Base-by-base conservation (phyloP, 2,797 vertebrate species). In the Novumbra hubbsi region DNA sequence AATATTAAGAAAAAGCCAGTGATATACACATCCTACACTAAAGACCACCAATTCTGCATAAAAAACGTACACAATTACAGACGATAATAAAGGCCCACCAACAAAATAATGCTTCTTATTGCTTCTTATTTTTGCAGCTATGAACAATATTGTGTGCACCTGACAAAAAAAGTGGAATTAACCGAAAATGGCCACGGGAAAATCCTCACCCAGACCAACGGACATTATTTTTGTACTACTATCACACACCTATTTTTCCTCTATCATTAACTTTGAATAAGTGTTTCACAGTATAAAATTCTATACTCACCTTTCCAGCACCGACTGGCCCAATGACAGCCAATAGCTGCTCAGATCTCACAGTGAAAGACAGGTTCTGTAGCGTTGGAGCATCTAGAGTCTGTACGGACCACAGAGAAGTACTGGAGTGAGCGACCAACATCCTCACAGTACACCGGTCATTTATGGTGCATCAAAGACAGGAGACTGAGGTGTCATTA, bases 271-370 rank as follows among this genome's bases (percentile, higher is more conserved):
- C 34, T 12, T 68, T 30, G n/a, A 68, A 21, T 68, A 17, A 68
- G 32, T 16, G 38, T 71, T 12, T 65, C 34, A 48, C 17, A 3
- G 5, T 24, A 69, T 9, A 49, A 24, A 16, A n/a, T 66, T 6
- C 12, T 4, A 19, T 8, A 45, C 92, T 91, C 81, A 95, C 95
- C 92, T 96, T 96, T 85, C 95, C 95, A 55, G 95, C 91, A 77
- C 95, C 95, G 38, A 96, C 95, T 2, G 95, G 94, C 74, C 95
- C 95, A 52, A 96, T 90, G 76, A 96, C 94, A 80, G 92, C 92
- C 73, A 96, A 0, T 48, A 96, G 81, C 72, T 96, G 92, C 14
- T 93, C 92, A 1, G 82, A 87, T 82, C 90, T 92, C 74, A 94
- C 91, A 50, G 91, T 93, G 52, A 94, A 94, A 0, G 93, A 94